A percentile compares a stretch with the other conserved stretches of the same genome.
Conservation (phyloP, 2,888 invertebrate species). For the Strigamia maritima region DNA sequence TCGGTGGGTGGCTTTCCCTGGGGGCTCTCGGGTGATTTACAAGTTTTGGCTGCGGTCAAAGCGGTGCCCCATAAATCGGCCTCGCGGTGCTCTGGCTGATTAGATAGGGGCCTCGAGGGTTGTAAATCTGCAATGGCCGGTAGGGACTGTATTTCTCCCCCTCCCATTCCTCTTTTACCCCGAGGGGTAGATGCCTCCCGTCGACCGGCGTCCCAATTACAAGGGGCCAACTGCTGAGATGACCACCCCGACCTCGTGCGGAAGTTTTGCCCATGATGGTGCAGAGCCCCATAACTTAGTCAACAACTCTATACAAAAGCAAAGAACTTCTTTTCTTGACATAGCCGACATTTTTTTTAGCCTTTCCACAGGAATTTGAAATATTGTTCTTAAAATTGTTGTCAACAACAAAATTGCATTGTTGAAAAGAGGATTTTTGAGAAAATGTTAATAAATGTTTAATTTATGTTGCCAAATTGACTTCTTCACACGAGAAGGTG, state of each 20-base stretch:
- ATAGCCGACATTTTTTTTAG: neutral
- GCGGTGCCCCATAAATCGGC: conserved; percentile 35
- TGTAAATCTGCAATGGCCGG: conserved; percentile 28
- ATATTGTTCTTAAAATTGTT: too few relatives aligned
- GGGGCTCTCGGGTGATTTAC: conserved; percentile 31
- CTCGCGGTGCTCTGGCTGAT: conserved; percentile 36
- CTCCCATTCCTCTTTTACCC: neutral
- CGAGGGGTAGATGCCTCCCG: neutral
- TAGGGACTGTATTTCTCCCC: conserved; percentile 31
- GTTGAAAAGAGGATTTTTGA: too few relatives aligned
- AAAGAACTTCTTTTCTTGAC: neutral
- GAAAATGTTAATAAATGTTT: too few relatives aligned
- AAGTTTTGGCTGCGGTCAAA: conserved; percentile 38
- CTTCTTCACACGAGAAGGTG: conserved; percentile 26
- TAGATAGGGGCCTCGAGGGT: conserved; percentile 38
- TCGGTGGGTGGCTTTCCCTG: neutral
- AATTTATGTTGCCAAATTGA: neutral
- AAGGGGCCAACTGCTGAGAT: conserved; percentile 22
- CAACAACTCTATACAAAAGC: neutral
- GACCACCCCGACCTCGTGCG: conserved; percentile 34
- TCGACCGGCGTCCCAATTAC: conserved; percentile 22
- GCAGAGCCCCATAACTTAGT: neutral
- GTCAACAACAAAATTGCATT: too few relatives aligned
- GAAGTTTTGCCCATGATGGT: conserved; percentile 6
- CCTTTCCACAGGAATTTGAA: neutral